Evolutionary conservation across 1,140 invertebrate species (phyloP).

Genomic region (Drosophila ercepeae): DNA sequence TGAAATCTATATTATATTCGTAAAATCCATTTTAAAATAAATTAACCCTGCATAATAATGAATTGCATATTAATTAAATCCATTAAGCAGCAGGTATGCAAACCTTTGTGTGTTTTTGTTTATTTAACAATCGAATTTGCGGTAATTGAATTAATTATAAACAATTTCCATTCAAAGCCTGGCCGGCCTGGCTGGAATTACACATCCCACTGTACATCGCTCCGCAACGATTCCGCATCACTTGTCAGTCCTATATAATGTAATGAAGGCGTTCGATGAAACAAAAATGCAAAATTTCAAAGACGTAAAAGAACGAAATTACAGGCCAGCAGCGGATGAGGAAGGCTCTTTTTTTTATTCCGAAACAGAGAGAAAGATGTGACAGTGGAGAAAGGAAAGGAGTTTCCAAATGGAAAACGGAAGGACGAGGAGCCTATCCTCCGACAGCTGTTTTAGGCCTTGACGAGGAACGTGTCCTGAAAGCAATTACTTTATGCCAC

Average conservation of each 20-base stretch:
- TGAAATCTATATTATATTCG: background rate
- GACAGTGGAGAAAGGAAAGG: constrained; percentile 8
- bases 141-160: constrained; percentile 18
- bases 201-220: constrained; percentile 53
- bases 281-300: constrained; percentile 81
- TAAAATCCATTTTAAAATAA: background rate
- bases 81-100: background rate
- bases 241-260: constrained; percentile 70
- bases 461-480: constrained; percentile 25
- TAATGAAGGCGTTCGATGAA: constrained; percentile 80
- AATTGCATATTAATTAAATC: background rate
- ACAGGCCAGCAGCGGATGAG: constrained; percentile 40
- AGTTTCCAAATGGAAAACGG: background rate
- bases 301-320: constrained; percentile 74
- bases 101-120: background rate
- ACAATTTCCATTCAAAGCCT: background rate
- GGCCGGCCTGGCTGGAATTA: background rate
- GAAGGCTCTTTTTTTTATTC: constrained; percentile 11
- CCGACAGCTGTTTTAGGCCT: constrained; percentile 47
- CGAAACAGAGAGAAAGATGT: background rate
- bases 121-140: background rate
- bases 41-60: background rate
- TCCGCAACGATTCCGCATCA: constrained; percentile 43
- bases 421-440: background rate
- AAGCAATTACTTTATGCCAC: constrained; percentile 54